phyloP scores from a whole-genome alignment of 2,888 invertebrate genomes.

The Matsumyia berberina region DNA sequence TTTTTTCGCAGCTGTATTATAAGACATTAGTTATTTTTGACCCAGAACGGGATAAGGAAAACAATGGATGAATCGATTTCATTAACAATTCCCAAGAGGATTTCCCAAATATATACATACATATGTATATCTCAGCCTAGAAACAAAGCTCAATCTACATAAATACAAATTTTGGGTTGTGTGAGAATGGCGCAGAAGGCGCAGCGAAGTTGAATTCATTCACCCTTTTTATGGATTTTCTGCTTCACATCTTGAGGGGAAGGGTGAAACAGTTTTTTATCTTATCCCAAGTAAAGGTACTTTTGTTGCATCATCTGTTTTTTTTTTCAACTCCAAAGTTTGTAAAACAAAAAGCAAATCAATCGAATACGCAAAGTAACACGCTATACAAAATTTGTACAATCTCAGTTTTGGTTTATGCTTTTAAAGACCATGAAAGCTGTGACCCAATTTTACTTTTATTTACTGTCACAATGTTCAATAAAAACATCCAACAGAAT shows the following conservation, averaged over 20 bases:
- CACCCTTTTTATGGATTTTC: constrained; percentile 52
- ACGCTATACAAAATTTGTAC: too few relatives aligned
- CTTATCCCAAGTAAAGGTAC: constrained; percentile 4
- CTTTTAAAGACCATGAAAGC: too few relatives aligned
- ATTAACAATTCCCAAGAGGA: constrained; percentile 46
- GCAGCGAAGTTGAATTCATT: constrained; percentile 34
- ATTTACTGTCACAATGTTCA: too few relatives aligned
- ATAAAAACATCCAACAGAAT: too few relatives aligned
- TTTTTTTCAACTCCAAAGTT: constrained; percentile 1
- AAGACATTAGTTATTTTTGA: constrained; percentile 39
- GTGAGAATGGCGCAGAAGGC: constrained; percentile 11
- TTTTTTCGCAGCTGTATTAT: constrained; percentile 26
- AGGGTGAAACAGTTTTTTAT: neutral
- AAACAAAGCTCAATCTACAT: constrained; percentile 22
- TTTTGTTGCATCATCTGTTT: constrained; percentile 1
- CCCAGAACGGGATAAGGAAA: constrained; percentile 37
- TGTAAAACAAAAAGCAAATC: constrained; percentile 1
- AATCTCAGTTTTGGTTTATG: too few relatives aligned
- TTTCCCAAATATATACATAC: neutral
- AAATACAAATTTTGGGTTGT: constrained; percentile 44
- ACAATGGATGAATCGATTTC: constrained; percentile 51
- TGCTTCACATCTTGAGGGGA: constrained; percentile 33
- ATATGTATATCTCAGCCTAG: neutral
- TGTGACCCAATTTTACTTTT: too few relatives aligned
- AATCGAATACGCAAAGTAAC: constrained; percentile 5